Percentiles rank a stretch among this genome's conserved stretches.
Conservation (phyloP, 2,113 vertebrate species). For the Fregata magnificens region DNA sequence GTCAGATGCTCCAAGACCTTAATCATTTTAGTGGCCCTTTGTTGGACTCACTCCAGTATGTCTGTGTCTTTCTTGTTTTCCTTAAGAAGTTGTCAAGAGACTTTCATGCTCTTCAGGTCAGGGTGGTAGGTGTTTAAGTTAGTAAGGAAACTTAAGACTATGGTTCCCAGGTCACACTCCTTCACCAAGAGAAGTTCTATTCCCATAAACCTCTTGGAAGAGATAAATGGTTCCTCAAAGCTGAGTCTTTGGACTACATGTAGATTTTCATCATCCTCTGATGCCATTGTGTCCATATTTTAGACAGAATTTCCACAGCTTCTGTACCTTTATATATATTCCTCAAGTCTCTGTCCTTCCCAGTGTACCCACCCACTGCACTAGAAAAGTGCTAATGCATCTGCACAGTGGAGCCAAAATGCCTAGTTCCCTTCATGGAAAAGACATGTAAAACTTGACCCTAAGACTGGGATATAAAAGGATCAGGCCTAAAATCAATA, state of each 20-base stretch:
- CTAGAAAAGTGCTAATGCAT: neutral
- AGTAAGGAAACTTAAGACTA: neutral
- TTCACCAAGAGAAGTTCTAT: neutral
- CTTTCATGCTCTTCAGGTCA: neutral
- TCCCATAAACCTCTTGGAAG: neutral
- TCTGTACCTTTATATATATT: neutral
- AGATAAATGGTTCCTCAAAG: neutral
- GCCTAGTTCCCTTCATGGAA: neutral
- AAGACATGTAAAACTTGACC: neutral
- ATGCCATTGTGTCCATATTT: neutral
- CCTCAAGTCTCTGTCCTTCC: neutral
- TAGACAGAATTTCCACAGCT: neutral
- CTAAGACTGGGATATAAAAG: neutral
- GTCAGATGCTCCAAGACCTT: neutral
- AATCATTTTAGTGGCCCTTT: neutral
- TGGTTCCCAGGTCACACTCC: neutral
- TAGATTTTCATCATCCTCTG: neutral
- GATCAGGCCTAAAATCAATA: neutral
- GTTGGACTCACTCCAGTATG: neutral
- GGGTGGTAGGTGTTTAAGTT: neutral
- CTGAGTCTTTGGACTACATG: neutral
- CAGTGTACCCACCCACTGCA: neutral
- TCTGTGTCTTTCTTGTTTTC: neutral
- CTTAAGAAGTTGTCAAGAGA: neutral
- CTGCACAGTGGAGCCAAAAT: neutral